Percentiles rank a stretch among this genome's conserved stretches.
phyloP scores from a whole-genome alignment of 2,888 invertebrate species.

The Portevinia maculata region DNA sequence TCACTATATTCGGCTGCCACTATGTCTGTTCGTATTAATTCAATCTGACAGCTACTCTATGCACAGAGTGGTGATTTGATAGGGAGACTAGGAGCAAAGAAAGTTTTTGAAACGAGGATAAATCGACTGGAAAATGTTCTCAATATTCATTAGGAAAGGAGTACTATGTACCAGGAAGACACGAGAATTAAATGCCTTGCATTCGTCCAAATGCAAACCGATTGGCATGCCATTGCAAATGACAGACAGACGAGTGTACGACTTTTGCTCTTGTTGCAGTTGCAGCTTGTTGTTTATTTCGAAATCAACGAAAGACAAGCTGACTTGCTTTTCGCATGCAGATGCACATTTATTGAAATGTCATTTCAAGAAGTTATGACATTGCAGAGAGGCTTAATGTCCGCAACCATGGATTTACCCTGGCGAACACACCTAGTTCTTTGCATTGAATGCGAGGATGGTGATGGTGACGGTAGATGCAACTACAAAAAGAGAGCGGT shows the following conservation, averaged over 20 bases:
- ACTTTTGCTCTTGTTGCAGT: neutral
- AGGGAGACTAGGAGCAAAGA: neutral
- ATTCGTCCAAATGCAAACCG: constrained; percentile 19
- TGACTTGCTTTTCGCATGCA: constrained; percentile 41
- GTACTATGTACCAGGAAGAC: constrained; percentile 1
- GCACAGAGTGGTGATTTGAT: neutral
- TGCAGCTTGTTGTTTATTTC: constrained; percentile 2
- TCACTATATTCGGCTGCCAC: constrained; percentile 31
- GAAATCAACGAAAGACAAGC: neutral
- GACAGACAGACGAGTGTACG: constrained; percentile 29
- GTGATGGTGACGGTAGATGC: constrained; percentile 1
- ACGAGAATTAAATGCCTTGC: constrained; percentile 11
- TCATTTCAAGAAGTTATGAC: constrained; percentile 47
- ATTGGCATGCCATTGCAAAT: constrained; percentile 11
- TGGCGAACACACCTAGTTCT: constrained; percentile 55
- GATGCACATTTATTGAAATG: constrained; percentile 53
- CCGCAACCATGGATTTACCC: constrained; percentile 47
- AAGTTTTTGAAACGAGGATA: constrained; percentile 32
- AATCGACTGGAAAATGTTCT: constrained; percentile 58
- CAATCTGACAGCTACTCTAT: constrained; percentile 45
- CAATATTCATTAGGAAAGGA: constrained; percentile 37
- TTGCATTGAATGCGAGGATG: constrained; percentile 10
- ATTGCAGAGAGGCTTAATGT: constrained; percentile 42
- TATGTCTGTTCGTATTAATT: constrained; percentile 39
- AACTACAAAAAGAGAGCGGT: neutral